Percentiles rank a stretch among this genome's conserved stretches.
Conservation (phyloP, 2,888 invertebrate genomes). For the Tenthredo scrophulariae region DNA sequence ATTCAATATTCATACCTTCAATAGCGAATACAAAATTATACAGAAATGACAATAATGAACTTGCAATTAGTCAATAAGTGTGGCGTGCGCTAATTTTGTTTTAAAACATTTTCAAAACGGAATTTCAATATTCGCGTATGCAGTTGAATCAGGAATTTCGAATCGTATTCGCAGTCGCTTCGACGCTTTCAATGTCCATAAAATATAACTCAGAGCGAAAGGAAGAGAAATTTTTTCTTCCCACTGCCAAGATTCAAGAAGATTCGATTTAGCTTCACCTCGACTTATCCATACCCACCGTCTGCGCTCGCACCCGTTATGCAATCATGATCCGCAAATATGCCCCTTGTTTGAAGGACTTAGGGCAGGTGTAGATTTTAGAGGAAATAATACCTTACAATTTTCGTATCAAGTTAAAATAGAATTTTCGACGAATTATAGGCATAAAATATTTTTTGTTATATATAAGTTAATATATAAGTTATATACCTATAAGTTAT, state of each 20-base stretch:
- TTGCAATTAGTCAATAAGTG: conserved; percentile 58
- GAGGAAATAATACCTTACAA: neutral
- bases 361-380: conserved; percentile 10
- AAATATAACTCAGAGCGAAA: neutral
- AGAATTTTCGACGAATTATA: neutral
- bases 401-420: neutral
- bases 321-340: conserved; percentile 45
- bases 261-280: conserved; percentile 24
- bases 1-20: neutral
- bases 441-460: neutral
- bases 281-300: neutral
- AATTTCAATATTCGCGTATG: neutral
- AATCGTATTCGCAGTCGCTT: neutral
- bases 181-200: neutral
- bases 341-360: conserved; percentile 51
- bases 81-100: conserved; percentile 59
- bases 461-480: too few species aligned
- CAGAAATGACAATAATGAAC: too few species aligned
- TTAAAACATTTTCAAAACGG: neutral
- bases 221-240: neutral
- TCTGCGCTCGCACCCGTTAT: conserved; percentile 14
- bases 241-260: conserved; percentile 28
- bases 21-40: too few species aligned
- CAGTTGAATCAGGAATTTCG: neutral
- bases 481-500: too few species aligned